phyloP scores from a whole-genome alignment of 2,113 vertebrate species.

The Oncorhynchus gorbuscha region DNA sequence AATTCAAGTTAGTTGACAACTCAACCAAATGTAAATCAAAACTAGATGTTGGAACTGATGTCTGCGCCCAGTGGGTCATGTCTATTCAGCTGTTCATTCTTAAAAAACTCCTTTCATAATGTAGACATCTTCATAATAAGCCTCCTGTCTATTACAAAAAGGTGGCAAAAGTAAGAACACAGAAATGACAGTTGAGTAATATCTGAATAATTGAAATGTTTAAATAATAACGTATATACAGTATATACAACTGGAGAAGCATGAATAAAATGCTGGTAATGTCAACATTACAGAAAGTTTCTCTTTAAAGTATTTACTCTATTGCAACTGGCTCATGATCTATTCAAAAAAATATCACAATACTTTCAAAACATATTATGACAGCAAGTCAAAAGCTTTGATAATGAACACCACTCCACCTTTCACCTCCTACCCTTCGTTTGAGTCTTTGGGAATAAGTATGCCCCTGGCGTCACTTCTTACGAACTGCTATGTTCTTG shows the following conservation, averaged over 20 bases:
- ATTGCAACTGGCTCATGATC: background rate
- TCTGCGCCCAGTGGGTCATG: background rate
- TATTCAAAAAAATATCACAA: too few species aligned
- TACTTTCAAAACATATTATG: background rate
- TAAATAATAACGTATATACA: constrained; percentile 32
- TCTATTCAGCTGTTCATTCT: constrained; percentile 24
- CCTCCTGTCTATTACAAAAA: constrained; percentile 17
- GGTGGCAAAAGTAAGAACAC: background rate
- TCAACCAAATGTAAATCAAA: too few species aligned
- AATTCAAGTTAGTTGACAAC: too few species aligned
- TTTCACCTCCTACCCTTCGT: background rate
- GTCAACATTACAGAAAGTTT: background rate
- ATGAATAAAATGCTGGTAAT: background rate
- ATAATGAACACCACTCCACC: background rate
- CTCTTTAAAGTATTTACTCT: background rate
- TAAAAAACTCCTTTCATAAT: background rate
- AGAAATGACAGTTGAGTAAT: constrained; percentile 6
- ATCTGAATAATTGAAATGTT: background rate
- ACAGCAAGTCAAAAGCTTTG: background rate
- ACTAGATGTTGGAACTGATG: too few species aligned
- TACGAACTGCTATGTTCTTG: constrained; percentile 62
- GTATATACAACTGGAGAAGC: constrained; percentile 38
- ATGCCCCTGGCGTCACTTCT: constrained; percentile 48
- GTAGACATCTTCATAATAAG: background rate
- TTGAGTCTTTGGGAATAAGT: constrained; percentile 15